phyloP scores from a whole-genome alignment of 2,888 invertebrate genomes.

The Siphonodentalium dalli region DNA sequence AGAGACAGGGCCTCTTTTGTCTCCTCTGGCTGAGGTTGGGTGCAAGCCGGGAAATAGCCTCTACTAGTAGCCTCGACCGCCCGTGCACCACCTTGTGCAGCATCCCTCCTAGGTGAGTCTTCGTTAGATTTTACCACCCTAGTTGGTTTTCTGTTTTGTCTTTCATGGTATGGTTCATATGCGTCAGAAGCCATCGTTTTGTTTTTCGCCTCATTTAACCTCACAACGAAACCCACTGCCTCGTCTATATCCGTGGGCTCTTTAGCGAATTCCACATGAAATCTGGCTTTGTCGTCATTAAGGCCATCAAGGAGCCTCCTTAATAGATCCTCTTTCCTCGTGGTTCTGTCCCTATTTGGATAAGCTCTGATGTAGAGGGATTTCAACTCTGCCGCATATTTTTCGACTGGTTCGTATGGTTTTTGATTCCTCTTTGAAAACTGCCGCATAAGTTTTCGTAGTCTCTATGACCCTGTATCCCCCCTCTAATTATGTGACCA shows the following conservation, averaged over 20 bases:
- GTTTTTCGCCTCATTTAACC: slow-evolving; percentile 3
- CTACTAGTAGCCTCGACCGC: too few species aligned
- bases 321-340: slow-evolving; percentile 23
- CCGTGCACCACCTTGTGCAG: too few species aligned
- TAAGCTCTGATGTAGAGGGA: slow-evolving; percentile 22
- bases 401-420: slow-evolving; percentile 13
- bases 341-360: slow-evolving; percentile 10
- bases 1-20: too few species aligned
- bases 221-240: slow-evolving; percentile 14
- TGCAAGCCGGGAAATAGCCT: too few species aligned
- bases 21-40: too few species aligned
- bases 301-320: slow-evolving; percentile 21
- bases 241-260: slow-evolving; percentile 18
- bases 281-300: slow-evolving; percentile 14
- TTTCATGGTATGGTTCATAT: too few species aligned
- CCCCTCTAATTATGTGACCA: too few species aligned
- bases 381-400: slow-evolving; percentile 26
- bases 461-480: slow-evolving; percentile 12
- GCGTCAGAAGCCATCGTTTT: neutral
- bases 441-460: slow-evolving; percentile 10
- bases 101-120: too few species aligned
- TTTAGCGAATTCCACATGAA: slow-evolving; percentile 15
- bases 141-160: too few species aligned
- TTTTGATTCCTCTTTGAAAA: slow-evolving; percentile 17
- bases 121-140: too few species aligned